Conservation (phyloP, 2,888 invertebrate species). For the Listrodromus nycthemerus region DNA sequence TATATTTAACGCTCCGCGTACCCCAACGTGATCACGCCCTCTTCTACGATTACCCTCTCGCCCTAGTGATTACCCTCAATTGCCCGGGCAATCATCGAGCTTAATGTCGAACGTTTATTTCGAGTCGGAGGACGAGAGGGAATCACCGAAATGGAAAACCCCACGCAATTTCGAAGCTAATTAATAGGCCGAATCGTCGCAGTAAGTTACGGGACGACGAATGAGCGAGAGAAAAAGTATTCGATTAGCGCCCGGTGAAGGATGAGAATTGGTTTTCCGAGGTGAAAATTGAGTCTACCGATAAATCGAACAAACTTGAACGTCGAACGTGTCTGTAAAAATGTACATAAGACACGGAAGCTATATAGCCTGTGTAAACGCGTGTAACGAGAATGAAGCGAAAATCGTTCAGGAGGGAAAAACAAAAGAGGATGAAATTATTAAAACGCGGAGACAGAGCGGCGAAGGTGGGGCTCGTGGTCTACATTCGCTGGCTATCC, state of each 20-base stretch:
- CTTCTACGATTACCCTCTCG: background rate
- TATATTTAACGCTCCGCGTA: slow-evolving; percentile 37
- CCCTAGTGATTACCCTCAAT: slow-evolving; percentile 40
- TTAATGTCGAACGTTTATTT: slow-evolving; percentile 53
- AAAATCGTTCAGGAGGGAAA: background rate
- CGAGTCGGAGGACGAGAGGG: background rate
- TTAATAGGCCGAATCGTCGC: slow-evolving; percentile 6
- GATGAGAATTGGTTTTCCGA: slow-evolving; percentile 2
- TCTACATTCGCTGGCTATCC: slow-evolving; percentile 33
- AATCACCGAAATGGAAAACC: slow-evolving; percentile 27
- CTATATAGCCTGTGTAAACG: background rate
- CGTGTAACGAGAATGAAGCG: slow-evolving; percentile 4
- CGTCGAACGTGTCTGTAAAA: background rate
- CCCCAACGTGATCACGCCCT: slow-evolving; percentile 15
- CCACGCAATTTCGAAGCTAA: background rate
- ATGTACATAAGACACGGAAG: background rate
- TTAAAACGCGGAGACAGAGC: slow-evolving; percentile 1
- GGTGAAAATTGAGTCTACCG: background rate
- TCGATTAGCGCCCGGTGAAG: background rate
- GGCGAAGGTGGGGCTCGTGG: background rate
- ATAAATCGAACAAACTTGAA: background rate
- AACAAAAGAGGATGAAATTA: slow-evolving; percentile 8
- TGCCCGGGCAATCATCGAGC: slow-evolving; percentile 48
- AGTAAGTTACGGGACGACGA: slow-evolving; percentile 6
- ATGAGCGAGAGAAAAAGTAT: background rate